phyloP scores from a whole-genome alignment of 1,140 invertebrate genomes.

The Periplaneta americana region DNA sequence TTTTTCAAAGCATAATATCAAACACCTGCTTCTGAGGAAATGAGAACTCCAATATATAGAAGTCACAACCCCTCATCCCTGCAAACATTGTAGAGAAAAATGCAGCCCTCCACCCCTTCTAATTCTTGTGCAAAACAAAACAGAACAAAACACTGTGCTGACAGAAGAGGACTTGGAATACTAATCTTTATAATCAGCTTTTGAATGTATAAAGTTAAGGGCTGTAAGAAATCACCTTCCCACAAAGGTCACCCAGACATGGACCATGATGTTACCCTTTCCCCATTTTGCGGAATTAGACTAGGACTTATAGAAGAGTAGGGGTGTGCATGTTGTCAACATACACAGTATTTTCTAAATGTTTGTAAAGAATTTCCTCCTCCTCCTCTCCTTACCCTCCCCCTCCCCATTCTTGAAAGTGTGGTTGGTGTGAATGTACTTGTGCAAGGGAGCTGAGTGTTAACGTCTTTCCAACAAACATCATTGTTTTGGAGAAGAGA shows the following conservation, averaged over 20 bases:
- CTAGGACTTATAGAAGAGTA: not conserved
- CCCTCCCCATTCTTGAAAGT: too few species aligned
- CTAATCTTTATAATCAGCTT: not conserved
- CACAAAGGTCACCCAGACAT: too few species aligned
- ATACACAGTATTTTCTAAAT: not conserved
- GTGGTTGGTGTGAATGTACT: not conserved
- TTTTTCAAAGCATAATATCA: not conserved
- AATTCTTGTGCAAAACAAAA: not conserved
- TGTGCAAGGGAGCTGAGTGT: not conserved
- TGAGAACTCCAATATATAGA: too few species aligned
- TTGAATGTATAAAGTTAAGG: not conserved
- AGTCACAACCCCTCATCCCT: not conserved
- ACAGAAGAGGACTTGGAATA: not conserved
- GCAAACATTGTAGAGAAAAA: not conserved
- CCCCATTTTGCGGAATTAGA: not conserved
- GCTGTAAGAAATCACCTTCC: not conserved
- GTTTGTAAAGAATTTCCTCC: not conserved
- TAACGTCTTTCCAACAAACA: not conserved
- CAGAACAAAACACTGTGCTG: too few species aligned
- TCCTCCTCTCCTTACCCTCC: too few species aligned
- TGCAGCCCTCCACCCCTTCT: not conserved
- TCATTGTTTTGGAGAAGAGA: not conserved
- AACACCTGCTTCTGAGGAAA: not conserved
- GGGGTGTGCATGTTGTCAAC: not conserved
- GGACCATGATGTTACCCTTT: not conserved